A percentile compares a stretch with the other conserved stretches of the same genome.
Evolutionary conservation across 2,888 invertebrate genomes (phyloP).

Genomic region (Dryococelus australis): DNA sequence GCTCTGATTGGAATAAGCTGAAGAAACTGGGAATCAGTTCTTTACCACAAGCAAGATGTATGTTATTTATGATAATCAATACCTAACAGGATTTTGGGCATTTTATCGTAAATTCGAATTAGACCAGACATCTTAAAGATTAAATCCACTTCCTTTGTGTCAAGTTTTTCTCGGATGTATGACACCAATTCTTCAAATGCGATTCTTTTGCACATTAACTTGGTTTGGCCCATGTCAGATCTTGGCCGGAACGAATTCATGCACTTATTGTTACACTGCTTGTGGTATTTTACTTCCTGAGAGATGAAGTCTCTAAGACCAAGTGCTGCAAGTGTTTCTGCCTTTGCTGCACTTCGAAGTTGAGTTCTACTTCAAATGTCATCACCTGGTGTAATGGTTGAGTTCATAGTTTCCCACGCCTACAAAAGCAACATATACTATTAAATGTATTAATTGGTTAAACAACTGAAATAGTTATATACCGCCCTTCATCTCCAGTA

Average conservation of each 20-base stretch:
- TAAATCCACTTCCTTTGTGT: background rate
- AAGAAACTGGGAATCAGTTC: background rate
- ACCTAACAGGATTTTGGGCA: background rate
- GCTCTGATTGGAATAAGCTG: background rate
- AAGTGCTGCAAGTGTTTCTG: slow-evolving; percentile 23
- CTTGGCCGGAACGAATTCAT: background rate
- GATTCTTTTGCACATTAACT: background rate
- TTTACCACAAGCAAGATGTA: background rate
- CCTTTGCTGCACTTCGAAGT: background rate
- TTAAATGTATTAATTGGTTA: background rate
- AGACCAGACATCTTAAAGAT: background rate
- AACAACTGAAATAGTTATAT: background rate
- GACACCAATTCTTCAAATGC: slow-evolving; percentile 1
- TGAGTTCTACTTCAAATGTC: background rate
- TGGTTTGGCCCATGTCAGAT: background rate
- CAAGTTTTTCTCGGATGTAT: background rate
- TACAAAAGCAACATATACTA: background rate
- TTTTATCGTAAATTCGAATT: background rate
- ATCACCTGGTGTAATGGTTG: background rate
- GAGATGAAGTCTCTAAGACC: slow-evolving; percentile 4
- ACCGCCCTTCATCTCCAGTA: slow-evolving; percentile 1
- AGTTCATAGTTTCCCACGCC: background rate
- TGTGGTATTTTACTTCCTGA: background rate
- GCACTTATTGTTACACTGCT: background rate
- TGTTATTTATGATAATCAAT: background rate